Evolutionary conservation across 2,797 vertebrate species (phyloP).

Genomic region (Rachycentron canadum): DNA sequence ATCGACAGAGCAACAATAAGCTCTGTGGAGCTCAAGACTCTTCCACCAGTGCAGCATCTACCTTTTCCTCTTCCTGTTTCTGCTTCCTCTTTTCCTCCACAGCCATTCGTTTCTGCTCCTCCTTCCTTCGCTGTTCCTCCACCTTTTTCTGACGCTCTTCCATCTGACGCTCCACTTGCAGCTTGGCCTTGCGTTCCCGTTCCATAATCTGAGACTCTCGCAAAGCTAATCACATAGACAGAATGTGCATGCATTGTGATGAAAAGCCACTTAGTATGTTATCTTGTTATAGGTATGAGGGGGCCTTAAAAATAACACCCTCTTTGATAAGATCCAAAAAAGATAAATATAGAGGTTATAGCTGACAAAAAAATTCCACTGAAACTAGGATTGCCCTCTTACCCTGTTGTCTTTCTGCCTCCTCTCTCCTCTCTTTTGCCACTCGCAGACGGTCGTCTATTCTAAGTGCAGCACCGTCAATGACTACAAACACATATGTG

Average conservation of each 20-base stretch:
- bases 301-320: background rate
- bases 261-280: conserved; percentile 10
- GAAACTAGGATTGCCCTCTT: conserved; percentile 47
- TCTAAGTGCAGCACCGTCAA: conserved; percentile 91
- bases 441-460: conserved; percentile 93
- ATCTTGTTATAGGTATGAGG: background rate
- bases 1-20: background rate
- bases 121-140: conserved; percentile 92
- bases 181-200: conserved; percentile 92
- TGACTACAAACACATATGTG: conserved; percentile 82
- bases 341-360: background rate
- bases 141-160: conserved; percentile 93
- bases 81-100: conserved; percentile 95
- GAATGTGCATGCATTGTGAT: background rate
- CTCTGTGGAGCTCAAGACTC: background rate
- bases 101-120: conserved; percentile 91
- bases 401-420: conserved; percentile 92
- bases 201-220: conserved; percentile 93
- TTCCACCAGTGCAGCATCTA: conserved; percentile 52
- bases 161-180: conserved; percentile 92
- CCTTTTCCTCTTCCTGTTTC: conserved; percentile 94
- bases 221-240: conserved; percentile 81
- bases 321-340: background rate
- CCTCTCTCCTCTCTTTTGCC: conserved; percentile 94
- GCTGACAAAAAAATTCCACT: background rate